Percentiles rank a stretch among this genome's conserved stretches.
phyloP scores from a whole-genome alignment of 2,888 invertebrate genomes.

The Lepidocyrtinus sp. region DNA sequence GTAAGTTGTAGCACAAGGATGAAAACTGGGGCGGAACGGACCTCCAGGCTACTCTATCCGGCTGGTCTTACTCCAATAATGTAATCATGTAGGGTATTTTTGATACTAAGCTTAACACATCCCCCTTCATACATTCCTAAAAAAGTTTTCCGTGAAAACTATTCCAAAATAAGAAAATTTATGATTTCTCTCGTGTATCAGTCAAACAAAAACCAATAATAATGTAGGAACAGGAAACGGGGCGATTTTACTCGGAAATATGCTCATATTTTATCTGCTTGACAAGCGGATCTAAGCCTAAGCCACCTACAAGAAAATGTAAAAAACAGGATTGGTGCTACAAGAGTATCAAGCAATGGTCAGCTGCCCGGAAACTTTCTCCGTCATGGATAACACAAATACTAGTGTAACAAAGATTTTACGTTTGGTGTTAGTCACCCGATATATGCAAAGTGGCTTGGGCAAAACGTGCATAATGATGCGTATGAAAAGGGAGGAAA shows the following conservation, averaged over 20 bases:
- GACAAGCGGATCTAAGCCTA: slow-evolving; percentile 42
- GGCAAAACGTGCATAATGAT: slow-evolving; percentile 3
- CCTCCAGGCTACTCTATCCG: not conserved
- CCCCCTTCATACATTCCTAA: not conserved
- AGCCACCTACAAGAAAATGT: not conserved
- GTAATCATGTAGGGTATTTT: no score
- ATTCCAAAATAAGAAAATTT: slow-evolving; percentile 2
- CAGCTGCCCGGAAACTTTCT: no score
- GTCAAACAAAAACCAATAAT: slow-evolving; percentile 34
- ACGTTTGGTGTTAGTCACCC: no score
- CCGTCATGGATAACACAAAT: no score
- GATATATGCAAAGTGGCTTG: no score
- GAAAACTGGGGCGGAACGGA: not conserved
- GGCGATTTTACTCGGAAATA: slow-evolving; percentile 41
- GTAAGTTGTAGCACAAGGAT: not conserved
- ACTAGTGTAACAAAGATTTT: no score
- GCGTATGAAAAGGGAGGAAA: not conserved
- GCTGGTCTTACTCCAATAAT: no score
- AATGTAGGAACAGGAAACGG: slow-evolving; percentile 36
- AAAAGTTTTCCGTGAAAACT: no score
- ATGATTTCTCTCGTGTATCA: slow-evolving; percentile 26
- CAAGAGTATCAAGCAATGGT: no score
- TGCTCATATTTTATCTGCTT: slow-evolving; percentile 41
- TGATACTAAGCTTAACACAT: no score
- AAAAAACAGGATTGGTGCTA: no score